Evolutionary conservation across 2,797 vertebrate genomes (phyloP).

Genomic region (Chrosomus eos): DNA sequence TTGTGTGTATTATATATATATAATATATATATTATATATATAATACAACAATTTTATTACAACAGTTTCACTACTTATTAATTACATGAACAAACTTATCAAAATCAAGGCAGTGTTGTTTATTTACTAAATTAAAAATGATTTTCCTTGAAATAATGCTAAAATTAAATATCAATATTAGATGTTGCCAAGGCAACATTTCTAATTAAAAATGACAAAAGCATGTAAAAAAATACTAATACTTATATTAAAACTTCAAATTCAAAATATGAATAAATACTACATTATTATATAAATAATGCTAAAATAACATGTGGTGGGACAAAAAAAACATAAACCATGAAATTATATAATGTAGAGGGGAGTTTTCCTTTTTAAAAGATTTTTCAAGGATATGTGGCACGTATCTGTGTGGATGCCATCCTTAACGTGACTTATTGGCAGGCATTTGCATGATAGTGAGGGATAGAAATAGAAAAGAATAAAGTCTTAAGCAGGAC

Average conservation of each 20-base stretch:
- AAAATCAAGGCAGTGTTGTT: not conserved
- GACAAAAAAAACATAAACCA: not conserved
- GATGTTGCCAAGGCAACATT: not conserved
- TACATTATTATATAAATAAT: not conserved
- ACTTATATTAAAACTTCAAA: not conserved
- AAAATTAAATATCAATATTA: not conserved
- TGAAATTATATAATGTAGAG: not conserved
- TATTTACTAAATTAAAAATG: not conserved
- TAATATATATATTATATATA: too few species aligned
- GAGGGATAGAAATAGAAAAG: conserved; percentile 30
- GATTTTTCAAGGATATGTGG: not conserved
- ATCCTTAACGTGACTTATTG: conserved; percentile 33
- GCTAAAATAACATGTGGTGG: not conserved
- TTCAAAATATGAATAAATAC: not conserved
- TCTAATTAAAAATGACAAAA: not conserved
- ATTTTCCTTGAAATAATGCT: not conserved
- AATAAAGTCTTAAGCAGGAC: conserved; percentile 50
- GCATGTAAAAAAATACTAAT: not conserved
- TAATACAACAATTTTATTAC: too few species aligned
- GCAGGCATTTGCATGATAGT: conserved; percentile 52
- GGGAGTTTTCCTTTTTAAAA: not conserved
- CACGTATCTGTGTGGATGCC: not conserved
- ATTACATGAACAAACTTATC: not conserved
- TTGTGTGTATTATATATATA: too few species aligned
- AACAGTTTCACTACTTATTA: not conserved